phyloP scores from a whole-genome alignment of 2,888 invertebrate genomes.

The Amphipoea oculea region DNA sequence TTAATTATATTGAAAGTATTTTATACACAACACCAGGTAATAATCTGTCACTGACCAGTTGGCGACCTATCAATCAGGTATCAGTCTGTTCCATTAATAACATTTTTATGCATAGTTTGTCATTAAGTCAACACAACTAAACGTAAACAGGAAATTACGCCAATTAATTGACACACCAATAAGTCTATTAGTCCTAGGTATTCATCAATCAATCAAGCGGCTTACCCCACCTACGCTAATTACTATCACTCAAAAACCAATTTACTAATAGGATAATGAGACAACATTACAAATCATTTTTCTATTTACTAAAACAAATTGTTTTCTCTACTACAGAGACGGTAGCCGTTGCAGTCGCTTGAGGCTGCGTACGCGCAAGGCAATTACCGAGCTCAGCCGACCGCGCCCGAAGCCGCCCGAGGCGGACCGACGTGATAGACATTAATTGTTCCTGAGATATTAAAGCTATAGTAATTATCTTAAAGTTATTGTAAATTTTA shows the following conservation, averaged over 20 bases:
- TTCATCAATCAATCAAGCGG: slow-evolving; percentile 53
- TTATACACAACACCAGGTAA: too few species aligned
- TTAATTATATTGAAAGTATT: neutral
- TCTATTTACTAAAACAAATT: slow-evolving; percentile 79
- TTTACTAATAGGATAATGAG: slow-evolving; percentile 75
- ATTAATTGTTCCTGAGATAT: slow-evolving; percentile 82
- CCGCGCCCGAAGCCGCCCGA: slow-evolving; percentile 74
- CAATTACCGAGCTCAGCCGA: slow-evolving; percentile 73
- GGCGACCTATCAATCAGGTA: neutral
- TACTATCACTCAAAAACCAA: slow-evolving; percentile 68
- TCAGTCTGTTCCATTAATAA: slow-evolving; percentile 15
- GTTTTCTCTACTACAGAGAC: slow-evolving; percentile 73
- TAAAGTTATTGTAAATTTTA: slow-evolving; percentile 70
- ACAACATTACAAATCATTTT: slow-evolving; percentile 75
- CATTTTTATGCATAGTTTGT: slow-evolving; percentile 11
- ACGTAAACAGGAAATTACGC: slow-evolving; percentile 40
- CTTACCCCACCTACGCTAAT: slow-evolving; percentile 57
- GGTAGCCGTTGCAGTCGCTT: slow-evolving; percentile 72
- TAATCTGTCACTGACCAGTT: too few species aligned
- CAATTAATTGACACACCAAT: slow-evolving; percentile 48
- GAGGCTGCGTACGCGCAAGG: slow-evolving; percentile 71
- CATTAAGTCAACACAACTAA: slow-evolving; percentile 31
- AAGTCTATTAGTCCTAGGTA: slow-evolving; percentile 43
- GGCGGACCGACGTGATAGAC: slow-evolving; percentile 78
- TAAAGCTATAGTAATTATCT: slow-evolving; percentile 76